Evolutionary conservation across 2,888 invertebrate genomes (phyloP), one percentile per base, ranked within the genome.

Genomic region (Agrilus cyanescens): DNA sequence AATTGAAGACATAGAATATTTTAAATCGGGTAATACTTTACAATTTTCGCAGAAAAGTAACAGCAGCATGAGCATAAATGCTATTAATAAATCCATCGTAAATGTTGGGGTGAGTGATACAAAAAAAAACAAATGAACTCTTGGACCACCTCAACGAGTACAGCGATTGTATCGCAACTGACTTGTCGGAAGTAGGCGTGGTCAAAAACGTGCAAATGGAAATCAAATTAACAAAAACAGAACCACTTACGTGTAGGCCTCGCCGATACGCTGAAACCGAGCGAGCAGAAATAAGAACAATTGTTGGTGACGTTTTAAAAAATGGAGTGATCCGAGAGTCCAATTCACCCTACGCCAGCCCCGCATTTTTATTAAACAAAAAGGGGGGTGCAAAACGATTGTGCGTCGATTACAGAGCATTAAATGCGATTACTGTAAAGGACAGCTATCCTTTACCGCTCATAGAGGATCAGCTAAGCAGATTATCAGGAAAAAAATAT

Each of bases 321-420:
- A 40, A 40, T 4, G 50, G 50, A 4, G 41, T 52, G 6, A 45
- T 45, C 5, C 38, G 40, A 1, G 48, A 51, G 12, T 47, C 49
- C 2, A 25, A 14, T 4, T 50, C 46, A 2, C 38, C 45, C 7
- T 52, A 44, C 10, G 45, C 50, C 4, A 51, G 47, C 40, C 51
- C 51, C 1, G 51, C 46, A 3, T 35, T 53, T 4, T n/a, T 51
- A 6, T 45, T 53, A 0, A 37, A 36, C 4, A 50, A 50, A 18
- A 49, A 47, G n/a, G 41, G 20, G 8, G 50, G 51, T n/a, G 47
- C 50, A 20, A 36, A 43, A 2, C 47, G 52, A 12, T 32, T 52
- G 10, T 52, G 49, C 6, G 41, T 50, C 1, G 52, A 53, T 34
- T 53, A 48, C 20, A 43, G 32, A 32, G 13, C n/a, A 32, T 32